phyloP scores from a whole-genome alignment of 2,113 vertebrate genomes.

The human region DNA sequence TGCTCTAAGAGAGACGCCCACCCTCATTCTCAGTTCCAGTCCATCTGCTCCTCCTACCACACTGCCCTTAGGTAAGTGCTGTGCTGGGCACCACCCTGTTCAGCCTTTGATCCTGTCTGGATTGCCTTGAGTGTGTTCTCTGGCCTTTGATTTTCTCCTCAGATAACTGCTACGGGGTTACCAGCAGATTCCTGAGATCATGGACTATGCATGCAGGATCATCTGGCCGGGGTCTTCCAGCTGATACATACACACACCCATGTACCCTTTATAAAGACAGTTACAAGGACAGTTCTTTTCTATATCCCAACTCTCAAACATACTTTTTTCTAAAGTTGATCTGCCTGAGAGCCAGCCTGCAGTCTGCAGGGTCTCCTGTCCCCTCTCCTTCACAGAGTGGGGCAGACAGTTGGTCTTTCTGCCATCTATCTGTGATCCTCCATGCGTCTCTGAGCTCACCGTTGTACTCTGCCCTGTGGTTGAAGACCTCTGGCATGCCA shows the following conservation, averaged over 20 bases:
- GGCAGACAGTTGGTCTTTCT: neutral
- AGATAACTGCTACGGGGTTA: neutral
- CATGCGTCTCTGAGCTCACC: neutral
- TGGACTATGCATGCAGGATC: neutral
- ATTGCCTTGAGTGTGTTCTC: neutral
- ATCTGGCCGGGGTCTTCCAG: neutral
- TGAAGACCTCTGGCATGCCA: neutral
- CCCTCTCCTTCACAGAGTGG: neutral
- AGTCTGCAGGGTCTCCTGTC: neutral
- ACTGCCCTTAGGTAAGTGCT: neutral
- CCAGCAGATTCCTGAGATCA: neutral
- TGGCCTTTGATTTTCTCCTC: neutral
- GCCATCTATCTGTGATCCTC: neutral
- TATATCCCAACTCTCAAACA: neutral
- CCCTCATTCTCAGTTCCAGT: neutral
- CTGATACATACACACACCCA: rapidly evolving
- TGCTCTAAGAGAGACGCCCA: neutral
- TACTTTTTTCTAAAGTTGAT: neutral
- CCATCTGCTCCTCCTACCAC: rapidly evolving
- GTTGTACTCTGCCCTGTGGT: neutral
- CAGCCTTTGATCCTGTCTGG: neutral
- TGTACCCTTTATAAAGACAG: neutral
- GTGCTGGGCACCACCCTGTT: neutral
- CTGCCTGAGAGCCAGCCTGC: neutral
- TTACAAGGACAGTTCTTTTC: neutral